A percentile compares a stretch with the other conserved stretches of the same genome.
phyloP scores from a whole-genome alignment of 2,113 vertebrate species.

The Danio rerio region DNA sequence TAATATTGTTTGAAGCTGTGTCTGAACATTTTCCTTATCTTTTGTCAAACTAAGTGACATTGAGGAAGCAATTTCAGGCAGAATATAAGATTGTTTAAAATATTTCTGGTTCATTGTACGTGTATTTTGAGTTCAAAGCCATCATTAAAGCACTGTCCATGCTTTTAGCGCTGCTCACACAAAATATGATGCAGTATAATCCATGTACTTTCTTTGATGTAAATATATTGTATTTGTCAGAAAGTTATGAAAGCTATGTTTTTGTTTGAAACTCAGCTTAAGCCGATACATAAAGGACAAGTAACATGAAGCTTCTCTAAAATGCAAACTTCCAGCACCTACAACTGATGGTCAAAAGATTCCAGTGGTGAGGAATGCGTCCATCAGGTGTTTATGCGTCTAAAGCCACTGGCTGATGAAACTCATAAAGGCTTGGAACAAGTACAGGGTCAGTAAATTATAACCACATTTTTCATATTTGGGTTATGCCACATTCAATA shows the following conservation, averaged over 20 bases:
- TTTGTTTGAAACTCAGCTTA: background rate
- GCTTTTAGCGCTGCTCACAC: no score
- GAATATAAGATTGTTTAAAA: background rate
- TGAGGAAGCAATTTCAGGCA: background rate
- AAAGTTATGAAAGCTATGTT: no score
- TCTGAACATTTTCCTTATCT: background rate
- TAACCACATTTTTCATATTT: no score
- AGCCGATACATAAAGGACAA: background rate
- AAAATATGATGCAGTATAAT: no score
- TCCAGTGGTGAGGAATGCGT: background rate
- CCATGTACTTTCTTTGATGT: no score
- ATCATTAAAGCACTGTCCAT: background rate
- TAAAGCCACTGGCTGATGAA: background rate
- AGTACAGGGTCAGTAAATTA: no score
- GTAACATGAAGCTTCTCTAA: background rate
- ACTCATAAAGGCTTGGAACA: no score
- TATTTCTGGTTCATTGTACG: background rate
- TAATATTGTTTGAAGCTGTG: background rate
- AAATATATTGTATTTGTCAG: no score
- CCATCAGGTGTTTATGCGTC: background rate
- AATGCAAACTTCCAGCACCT: background rate
- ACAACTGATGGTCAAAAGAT: background rate
- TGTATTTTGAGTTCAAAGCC: background rate
- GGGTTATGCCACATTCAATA: no score
- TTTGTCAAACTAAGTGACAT: background rate